phyloP scores from a whole-genome alignment of 2,113 vertebrate genomes.

The Hypanus sabinus region DNA sequence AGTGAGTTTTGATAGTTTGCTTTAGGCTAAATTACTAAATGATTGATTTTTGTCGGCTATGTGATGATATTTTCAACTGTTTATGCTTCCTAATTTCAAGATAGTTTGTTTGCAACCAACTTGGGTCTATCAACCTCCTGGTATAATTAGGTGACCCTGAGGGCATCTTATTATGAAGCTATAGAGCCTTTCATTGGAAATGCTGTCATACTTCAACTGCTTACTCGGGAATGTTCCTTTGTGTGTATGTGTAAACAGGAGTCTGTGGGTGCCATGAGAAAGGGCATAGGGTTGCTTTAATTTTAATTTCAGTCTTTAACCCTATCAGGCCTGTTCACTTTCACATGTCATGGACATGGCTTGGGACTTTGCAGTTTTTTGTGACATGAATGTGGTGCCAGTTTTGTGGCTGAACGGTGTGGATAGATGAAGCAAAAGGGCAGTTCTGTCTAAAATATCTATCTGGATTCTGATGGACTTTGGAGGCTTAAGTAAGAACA shows the following conservation, averaged over 20 bases:
- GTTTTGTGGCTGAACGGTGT: slow-evolving; percentile 40
- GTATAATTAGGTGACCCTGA: slow-evolving; percentile 45
- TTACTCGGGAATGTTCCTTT: slow-evolving; percentile 49
- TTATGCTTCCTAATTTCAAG: background rate
- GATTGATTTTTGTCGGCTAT: background rate
- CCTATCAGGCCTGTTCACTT: slow-evolving; percentile 63
- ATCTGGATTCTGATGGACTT: slow-evolving; percentile 39
- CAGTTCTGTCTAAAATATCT: slow-evolving; percentile 20
- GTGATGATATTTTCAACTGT: background rate
- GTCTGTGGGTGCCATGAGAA: slow-evolving; percentile 42
- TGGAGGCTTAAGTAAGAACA: slow-evolving; percentile 42
- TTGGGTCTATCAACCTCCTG: slow-evolving; percentile 37
- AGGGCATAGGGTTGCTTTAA: slow-evolving; percentile 57
- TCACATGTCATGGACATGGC: slow-evolving; percentile 67
- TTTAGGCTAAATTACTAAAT: slow-evolving; percentile 2
- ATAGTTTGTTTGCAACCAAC: background rate
- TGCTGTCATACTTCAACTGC: slow-evolving; percentile 42
- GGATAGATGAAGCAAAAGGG: slow-evolving; percentile 20
- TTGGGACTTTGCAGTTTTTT: slow-evolving; percentile 46
- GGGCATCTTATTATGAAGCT: slow-evolving; percentile 45
- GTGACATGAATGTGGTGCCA: slow-evolving; percentile 47
- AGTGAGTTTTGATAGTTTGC: background rate
- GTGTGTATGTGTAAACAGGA: slow-evolving; percentile 40
- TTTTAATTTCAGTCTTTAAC: slow-evolving; percentile 72
- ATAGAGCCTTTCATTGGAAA: slow-evolving; percentile 41